Evolutionary conservation across 1,140 invertebrate species (phyloP).

Genomic region (Cecropterus lyciades): DNA sequence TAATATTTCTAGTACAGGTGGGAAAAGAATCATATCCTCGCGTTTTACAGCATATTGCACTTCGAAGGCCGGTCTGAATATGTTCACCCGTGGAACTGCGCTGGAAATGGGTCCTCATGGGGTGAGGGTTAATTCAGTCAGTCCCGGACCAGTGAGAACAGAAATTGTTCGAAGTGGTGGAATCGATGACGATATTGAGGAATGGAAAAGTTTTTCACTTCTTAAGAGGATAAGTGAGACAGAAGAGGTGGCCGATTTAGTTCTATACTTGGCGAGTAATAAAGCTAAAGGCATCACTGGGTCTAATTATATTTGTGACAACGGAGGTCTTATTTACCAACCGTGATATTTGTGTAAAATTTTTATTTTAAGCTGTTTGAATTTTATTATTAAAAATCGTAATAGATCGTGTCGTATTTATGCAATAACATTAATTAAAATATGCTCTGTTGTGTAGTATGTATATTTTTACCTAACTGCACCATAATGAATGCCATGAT

Average conservation of each 20-base stretch:
- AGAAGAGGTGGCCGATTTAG: conserved; percentile 33
- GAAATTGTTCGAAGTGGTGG: conserved; percentile 6
- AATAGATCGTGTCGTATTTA: no score
- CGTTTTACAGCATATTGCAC: no score
- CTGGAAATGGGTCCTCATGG: conserved; percentile 22
- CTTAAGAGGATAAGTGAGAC: conserved; percentile 19
- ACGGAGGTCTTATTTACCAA: neutral
- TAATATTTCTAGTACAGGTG: conserved; percentile 28
- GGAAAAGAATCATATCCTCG: neutral
- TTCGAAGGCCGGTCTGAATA: no score
- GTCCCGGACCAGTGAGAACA: conserved; percentile 29
- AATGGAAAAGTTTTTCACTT: conserved; percentile 15
- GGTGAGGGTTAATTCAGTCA: conserved; percentile 32
- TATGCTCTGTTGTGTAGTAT: no score
- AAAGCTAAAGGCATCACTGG: conserved; percentile 32
- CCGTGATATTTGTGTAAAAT: no score
- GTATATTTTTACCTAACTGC: no score
- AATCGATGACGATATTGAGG: neutral
- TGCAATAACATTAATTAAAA: no score
- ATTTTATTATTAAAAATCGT: no score
- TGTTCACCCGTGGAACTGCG: neutral
- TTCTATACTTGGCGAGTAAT: conserved; percentile 34
- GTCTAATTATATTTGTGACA: conserved; percentile 21
- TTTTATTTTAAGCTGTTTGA: no score
- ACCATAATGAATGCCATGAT: no score